Conservation (phyloP, 2,797 vertebrate species). For the Lagodon rhomboides region DNA sequence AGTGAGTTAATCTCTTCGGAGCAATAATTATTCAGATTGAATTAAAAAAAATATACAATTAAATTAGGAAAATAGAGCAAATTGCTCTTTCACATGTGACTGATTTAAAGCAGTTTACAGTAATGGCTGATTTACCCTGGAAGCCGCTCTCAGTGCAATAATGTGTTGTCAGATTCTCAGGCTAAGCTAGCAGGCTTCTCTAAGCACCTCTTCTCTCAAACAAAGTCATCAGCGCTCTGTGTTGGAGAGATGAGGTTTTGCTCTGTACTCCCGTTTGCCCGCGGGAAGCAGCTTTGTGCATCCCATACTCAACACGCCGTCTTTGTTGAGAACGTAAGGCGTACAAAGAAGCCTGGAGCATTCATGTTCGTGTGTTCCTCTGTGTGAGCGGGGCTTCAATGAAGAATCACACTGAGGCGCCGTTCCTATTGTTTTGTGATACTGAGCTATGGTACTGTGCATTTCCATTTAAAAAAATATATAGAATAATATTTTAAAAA, state of each 20-base stretch:
- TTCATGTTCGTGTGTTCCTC: conserved; percentile 7
- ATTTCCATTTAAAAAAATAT: background rate
- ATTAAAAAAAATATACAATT: background rate
- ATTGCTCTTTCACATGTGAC: conserved; percentile 28
- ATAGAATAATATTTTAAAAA: no score
- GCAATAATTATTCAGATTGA: background rate
- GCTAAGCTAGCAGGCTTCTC: conserved; percentile 62
- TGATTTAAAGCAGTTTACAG: conserved; percentile 31
- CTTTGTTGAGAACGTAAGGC: conserved; percentile 55
- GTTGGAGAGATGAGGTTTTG: conserved; percentile 45
- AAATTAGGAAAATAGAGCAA: background rate
- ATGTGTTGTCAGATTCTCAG: conserved; percentile 35
- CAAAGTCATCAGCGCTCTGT: conserved; percentile 49
- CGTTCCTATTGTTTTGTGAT: background rate
- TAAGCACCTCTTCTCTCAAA: conserved; percentile 53
- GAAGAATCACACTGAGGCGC: background rate
- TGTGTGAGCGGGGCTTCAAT: conserved; percentile 3
- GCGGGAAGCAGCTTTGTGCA: conserved; percentile 56
- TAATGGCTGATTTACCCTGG: conserved; percentile 31
- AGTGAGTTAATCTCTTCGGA: conserved; percentile 10
- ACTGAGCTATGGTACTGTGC: background rate
- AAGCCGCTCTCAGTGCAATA: conserved; percentile 29
- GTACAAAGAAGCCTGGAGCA: conserved; percentile 52
- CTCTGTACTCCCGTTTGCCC: conserved; percentile 50
- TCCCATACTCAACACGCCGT: conserved; percentile 37